Evolutionary conservation across 2,888 invertebrate species (phyloP).

Genomic region (Chymomyza amoena): DNA sequence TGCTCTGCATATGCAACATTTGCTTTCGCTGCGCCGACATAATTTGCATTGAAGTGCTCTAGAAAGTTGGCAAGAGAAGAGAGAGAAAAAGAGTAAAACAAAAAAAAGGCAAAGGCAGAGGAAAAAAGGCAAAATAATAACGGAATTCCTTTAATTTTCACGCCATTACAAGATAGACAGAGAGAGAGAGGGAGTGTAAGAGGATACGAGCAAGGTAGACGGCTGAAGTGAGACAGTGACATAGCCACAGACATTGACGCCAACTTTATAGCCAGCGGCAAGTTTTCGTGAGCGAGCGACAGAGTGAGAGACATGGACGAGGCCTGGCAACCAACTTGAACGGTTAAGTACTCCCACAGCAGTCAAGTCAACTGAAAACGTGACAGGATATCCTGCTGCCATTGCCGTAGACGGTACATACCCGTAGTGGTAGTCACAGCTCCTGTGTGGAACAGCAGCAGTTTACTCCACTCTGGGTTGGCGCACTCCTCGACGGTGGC

Average conservation of each 20-base stretch:
- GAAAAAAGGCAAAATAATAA: constrained; percentile 65
- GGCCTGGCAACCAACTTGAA: constrained; percentile 67
- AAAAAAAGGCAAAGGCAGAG: constrained; percentile 6
- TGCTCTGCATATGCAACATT: constrained; percentile 65
- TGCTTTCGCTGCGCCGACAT: constrained; percentile 68
- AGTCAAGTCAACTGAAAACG: constrained; percentile 72
- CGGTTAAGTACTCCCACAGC: constrained; percentile 66
- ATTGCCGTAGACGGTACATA: background rate
- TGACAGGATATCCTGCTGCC: constrained; percentile 66
- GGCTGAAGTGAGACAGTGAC: background rate
- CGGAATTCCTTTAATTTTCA: constrained; percentile 70
- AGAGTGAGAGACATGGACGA: background rate
- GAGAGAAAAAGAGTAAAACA: background rate
- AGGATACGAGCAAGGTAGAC: background rate
- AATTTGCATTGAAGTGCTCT: constrained; percentile 68
- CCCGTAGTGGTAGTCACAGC: background rate
- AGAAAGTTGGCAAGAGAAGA: constrained; percentile 42
- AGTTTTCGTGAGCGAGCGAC: constrained; percentile 3
- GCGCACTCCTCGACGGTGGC: background rate
- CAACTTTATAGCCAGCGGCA: constrained; percentile 6
- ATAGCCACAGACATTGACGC: constrained; percentile 60
- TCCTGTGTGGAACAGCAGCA: background rate
- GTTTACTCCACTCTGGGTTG: constrained; percentile 20
- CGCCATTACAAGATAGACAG: constrained; percentile 38
- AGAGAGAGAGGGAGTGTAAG: background rate